Conservation (phyloP, 1,140 invertebrate genomes). For the Trialeurodes vaporariorum region DNA sequence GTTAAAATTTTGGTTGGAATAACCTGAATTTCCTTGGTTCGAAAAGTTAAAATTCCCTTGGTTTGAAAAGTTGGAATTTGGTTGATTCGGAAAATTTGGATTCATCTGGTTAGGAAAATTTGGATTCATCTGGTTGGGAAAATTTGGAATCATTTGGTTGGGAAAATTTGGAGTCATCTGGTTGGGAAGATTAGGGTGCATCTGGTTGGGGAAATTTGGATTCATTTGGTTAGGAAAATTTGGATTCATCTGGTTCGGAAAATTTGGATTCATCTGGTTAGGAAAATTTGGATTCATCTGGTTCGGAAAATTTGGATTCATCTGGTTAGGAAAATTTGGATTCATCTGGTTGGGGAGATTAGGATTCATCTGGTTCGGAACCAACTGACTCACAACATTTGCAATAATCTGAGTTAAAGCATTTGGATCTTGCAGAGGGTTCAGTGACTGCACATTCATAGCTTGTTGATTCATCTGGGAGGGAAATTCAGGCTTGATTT, state of each 20-base stretch:
- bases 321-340: not conserved
- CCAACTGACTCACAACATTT: not conserved
- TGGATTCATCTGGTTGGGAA: not conserved
- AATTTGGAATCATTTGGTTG: not conserved
- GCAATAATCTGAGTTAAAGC: not conserved
- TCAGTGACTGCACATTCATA: not conserved
- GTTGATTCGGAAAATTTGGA: not conserved
- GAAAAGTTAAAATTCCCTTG: not conserved
- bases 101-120: not conserved
- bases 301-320: not conserved
- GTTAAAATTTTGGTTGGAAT: not conserved
- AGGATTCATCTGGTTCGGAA: not conserved
- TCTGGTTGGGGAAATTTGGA: not conserved
- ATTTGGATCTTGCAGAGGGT: not conserved
- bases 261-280: not conserved
- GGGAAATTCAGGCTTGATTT: not conserved
- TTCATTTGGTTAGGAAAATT: not conserved
- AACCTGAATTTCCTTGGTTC: not conserved
- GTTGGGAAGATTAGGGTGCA: not conserved
- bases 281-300: not conserved
- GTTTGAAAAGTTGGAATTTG: not conserved
- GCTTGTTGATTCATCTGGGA: not conserved
- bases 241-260: not conserved
- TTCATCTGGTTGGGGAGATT: not conserved
- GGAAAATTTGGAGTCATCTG: not conserved